These are phyloP conservation scores for Zaprionus vittiger DNA, from an alignment of 1,140 invertebrate genomes.

Conservation along the genomic window DNA sequence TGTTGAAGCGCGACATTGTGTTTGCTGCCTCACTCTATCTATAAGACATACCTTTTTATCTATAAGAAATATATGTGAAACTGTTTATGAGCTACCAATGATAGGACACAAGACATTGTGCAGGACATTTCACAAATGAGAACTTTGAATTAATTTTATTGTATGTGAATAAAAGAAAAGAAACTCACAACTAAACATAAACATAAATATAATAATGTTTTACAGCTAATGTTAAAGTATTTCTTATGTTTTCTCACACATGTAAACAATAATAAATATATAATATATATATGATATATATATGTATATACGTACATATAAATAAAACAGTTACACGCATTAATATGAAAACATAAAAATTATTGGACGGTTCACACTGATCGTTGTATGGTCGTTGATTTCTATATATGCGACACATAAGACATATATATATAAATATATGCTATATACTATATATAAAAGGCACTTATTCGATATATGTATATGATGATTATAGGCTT, in stretches of 20 bases:
- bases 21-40: conserved; percentile 99
- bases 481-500: conserved; percentile 34
- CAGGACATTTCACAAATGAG: conserved; percentile 38
- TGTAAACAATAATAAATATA: conserved; percentile 45
- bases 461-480: conserved; percentile 44
- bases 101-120: conserved; percentile 4
- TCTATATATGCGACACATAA: conserved; percentile 71
- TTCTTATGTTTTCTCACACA: conserved; percentile 67
- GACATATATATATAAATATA: conserved; percentile 55
- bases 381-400: conserved; percentile 66
- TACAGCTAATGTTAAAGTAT: conserved; percentile 28
- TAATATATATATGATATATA: conserved; percentile 29
- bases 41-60: conserved; percentile 85
- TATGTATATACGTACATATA: conserved; percentile 52
- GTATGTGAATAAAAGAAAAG: neutral
- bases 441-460: conserved; percentile 32
- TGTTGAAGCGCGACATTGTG: conserved; percentile 98
- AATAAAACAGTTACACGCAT: conserved; percentile 52
- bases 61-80: neutral
- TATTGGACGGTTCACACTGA: conserved; percentile 83
- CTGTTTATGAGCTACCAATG: neutral
- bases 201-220: conserved; percentile 27
- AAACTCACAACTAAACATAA: conserved; percentile 36
- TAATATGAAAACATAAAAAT: conserved; percentile 72
- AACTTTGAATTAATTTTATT: conserved; percentile 6